phyloP scores from a whole-genome alignment of 2,113 vertebrate genomes.

The Leuciscus idus region DNA sequence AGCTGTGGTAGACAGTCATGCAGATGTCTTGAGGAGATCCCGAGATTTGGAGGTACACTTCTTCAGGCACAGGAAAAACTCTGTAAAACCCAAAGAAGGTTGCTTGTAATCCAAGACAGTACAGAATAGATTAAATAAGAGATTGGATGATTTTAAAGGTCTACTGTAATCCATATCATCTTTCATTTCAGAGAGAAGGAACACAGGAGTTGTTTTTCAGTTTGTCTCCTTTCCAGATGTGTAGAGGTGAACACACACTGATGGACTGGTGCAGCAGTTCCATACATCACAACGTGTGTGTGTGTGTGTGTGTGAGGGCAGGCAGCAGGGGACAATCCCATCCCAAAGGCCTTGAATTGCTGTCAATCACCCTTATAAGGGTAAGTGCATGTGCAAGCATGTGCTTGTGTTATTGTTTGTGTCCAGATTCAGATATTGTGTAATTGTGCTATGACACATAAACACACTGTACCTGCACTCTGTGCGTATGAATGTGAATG shows the following conservation, averaged over 20 bases:
- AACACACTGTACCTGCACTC: constrained; percentile 59
- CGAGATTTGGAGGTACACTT: constrained; percentile 11
- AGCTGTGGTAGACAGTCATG: constrained; percentile 36
- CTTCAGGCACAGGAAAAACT: constrained; percentile 27
- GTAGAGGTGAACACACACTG: constrained; percentile 1
- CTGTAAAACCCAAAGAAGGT: background rate
- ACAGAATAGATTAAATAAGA: constrained; percentile 21
- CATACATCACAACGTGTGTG: background rate
- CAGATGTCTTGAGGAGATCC: constrained; percentile 40
- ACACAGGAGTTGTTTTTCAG: constrained; percentile 15
- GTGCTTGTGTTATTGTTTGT: constrained; percentile 39
- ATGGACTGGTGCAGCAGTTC: constrained; percentile 20
- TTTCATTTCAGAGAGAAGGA: constrained; percentile 18
- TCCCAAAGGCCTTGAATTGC: constrained; percentile 4
- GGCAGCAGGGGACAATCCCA: background rate
- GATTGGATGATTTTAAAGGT: background rate
- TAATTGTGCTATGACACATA: constrained; percentile 62
- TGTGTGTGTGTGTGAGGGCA: background rate
- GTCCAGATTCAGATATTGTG: constrained; percentile 38
- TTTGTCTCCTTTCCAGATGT: constrained; percentile 1
- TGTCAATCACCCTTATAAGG: constrained; percentile 2
- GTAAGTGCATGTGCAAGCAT: constrained; percentile 21
- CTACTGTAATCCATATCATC: constrained; percentile 33
- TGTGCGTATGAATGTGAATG: constrained; percentile 65
- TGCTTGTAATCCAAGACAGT: constrained; percentile 34